A percentile compares a stretch with the other conserved stretches of the same genome.
Conservation (phyloP, 2,888 invertebrate genomes). For the Chaitophorus viminalis region DNA sequence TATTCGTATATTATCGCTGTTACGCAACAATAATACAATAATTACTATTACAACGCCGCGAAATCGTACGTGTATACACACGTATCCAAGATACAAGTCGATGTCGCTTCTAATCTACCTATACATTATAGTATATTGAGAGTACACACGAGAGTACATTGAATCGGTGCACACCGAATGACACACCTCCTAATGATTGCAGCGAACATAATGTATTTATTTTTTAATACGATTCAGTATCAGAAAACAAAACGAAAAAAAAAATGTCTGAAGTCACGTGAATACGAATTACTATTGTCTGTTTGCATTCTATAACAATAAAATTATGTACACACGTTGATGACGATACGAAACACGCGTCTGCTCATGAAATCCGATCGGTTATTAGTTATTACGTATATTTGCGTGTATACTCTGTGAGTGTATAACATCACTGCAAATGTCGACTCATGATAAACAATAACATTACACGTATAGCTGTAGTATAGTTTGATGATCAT, state of each 20-base stretch:
- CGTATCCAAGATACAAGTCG: not conserved
- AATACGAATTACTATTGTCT: not conserved
- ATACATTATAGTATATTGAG: too few species aligned
- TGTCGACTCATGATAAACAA: too few species aligned
- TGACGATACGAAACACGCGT: not conserved
- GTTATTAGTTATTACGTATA: too few species aligned
- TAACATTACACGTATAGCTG: too few species aligned
- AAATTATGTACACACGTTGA: not conserved
- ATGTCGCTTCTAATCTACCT: not conserved
- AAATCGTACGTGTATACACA: not conserved
- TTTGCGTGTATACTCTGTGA: too few species aligned
- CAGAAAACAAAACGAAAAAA: not conserved
- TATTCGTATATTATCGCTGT: not conserved
- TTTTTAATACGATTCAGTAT: not conserved
- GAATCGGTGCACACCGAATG: not conserved
- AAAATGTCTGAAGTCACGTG: not conserved
- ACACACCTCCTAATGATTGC: not conserved
- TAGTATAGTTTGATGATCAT: too few species aligned
- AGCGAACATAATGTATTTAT: not conserved
- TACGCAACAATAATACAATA: not conserved
- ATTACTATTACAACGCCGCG: slow-evolving; percentile 12
- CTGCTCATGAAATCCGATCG: not conserved
- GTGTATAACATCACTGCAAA: too few species aligned
- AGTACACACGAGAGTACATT: not conserved
- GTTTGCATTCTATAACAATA: too few species aligned